These are phyloP conservation scores for Semaprochilodus insignis DNA, from an alignment of 2,797 vertebrate species.

Conservation along the genomic window DNA sequence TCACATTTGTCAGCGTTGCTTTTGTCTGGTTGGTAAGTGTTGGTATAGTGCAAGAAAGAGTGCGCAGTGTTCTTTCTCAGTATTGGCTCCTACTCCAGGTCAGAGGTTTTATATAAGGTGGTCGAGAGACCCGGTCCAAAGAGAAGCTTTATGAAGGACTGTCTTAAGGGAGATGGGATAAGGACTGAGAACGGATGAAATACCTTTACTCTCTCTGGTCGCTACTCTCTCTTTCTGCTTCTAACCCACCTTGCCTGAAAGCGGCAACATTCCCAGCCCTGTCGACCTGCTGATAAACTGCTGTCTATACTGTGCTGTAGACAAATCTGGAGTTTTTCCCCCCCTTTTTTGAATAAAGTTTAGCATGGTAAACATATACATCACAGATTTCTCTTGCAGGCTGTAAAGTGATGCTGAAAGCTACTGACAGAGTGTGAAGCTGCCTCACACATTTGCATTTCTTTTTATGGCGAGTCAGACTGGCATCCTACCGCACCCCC, in stretches of 20 bases:
- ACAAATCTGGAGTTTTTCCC: constrained; percentile 37
- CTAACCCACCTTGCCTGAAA: constrained; percentile 1
- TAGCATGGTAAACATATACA: constrained; percentile 32
- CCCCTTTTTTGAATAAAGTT: constrained; percentile 47
- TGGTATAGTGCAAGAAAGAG: constrained; percentile 49
- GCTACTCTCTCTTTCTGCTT: constrained; percentile 26
- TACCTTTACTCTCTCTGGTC: constrained; percentile 21
- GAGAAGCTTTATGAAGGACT: constrained; percentile 30
- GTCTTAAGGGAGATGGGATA: constrained; percentile 10
- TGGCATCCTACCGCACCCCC: constrained; percentile 12
- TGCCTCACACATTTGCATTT: constrained; percentile 28
- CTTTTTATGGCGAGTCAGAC: constrained; percentile 27
- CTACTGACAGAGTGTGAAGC: constrained; percentile 42
- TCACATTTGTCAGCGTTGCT: constrained; percentile 59
- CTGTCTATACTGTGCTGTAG: constrained; percentile 43
- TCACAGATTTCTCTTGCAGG: constrained; percentile 36
- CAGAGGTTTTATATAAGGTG: constrained; percentile 38
- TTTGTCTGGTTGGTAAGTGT: constrained; percentile 61
- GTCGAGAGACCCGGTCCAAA: constrained; percentile 25
- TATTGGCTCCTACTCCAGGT: constrained; percentile 44
- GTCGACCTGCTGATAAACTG: constrained; percentile 50
- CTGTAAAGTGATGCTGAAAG: constrained; percentile 37
- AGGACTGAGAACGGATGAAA: constrained; percentile 25
- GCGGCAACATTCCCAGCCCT: constrained; percentile 26
- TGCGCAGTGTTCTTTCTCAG: constrained; percentile 50